Percentiles rank a stretch among this genome's conserved stretches.
Conservation (phyloP, 1,140 invertebrate genomes). For the Aradophagus sp. region DNA sequence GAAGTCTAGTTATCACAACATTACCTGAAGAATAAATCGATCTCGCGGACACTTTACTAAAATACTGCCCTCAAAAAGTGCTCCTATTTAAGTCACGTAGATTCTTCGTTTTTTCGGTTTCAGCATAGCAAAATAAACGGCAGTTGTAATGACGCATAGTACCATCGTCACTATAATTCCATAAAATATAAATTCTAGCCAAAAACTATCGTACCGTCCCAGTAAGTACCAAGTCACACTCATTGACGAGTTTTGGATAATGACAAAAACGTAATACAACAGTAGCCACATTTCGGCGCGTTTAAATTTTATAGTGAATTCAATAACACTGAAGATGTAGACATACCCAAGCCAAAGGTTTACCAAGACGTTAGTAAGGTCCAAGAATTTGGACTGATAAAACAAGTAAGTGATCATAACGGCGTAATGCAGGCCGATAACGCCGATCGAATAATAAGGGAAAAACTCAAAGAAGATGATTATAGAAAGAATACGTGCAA, state of each 20-base stretch:
- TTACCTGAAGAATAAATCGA: too few species aligned
- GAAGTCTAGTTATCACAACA: too few species aligned
- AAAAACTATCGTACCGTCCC: conserved; percentile 75
- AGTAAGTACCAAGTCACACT: conserved; percentile 78
- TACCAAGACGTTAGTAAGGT: conserved; percentile 77
- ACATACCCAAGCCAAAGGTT: conserved; percentile 80
- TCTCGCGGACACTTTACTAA: too few species aligned
- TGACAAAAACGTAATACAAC: conserved; percentile 79
- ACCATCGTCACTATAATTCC: conserved; percentile 65
- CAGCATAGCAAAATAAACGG: conserved; percentile 65
- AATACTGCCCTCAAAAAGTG: too few species aligned
- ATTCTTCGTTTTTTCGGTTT: conserved; percentile 70
- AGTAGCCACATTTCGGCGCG: conserved; percentile 80
- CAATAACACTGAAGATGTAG: conserved; percentile 83
- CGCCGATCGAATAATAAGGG: conserved; percentile 75
- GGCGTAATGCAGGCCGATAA: conserved; percentile 78
- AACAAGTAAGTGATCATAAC: conserved; percentile 78
- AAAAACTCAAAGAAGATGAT: conserved; percentile 82
- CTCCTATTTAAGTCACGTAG: conserved; percentile 64
- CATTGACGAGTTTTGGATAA: conserved; percentile 80
- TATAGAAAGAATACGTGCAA: conserved; percentile 80
- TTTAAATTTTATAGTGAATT: conserved; percentile 84
- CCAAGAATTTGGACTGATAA: conserved; percentile 76
- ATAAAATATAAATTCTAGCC: conserved; percentile 68
- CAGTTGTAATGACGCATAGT: conserved; percentile 65